Base-by-base conservation (phyloP, 2,113 vertebrate genomes). In the Scomber japonicus region DNA sequence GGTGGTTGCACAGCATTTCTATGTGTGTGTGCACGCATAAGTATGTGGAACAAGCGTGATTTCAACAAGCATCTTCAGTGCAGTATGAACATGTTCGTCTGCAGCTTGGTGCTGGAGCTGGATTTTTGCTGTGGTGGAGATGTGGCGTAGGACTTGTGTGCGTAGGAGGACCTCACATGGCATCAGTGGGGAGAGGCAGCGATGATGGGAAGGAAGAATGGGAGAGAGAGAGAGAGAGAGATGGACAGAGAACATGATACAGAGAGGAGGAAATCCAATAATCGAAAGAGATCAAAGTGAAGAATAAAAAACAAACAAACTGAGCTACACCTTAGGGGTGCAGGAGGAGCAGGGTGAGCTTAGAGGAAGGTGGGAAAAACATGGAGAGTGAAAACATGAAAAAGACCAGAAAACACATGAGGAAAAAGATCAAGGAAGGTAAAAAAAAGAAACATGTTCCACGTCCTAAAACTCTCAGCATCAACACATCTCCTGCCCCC, bases 161-260 rank as follows among this genome's bases (percentile, higher is more conserved):
- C 88, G 89, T 92, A 46, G 91, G 93, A 89, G 93, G 83, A 89
- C 82, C 87, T 92, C 87, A 91, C 89, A 88, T 92, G 89, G 84
- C 85, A 88, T 89, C 74, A 79, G 78, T 19, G 50, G 76, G 80
- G 84, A 86, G 88, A 89, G 85, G 84, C 83, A 87, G 81, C 4
- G 64, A 68, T 61, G 72, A 88, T 71, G 50, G 49, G 13, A 68
- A 15, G 56, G 0, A 64, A 82, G 57, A 74, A 57, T 10, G 51
- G 9, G 35, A 40, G 35, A 40, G 7, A 61, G 17, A 75, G 71
- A 51, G 54, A 55, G 15, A 63, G 15, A 35, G 31, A 72, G 16
- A 55, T 13, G 35, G 46, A 60, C 10, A 51, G 48, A 69, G 44
- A 71, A 15, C 56, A 56, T 45, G 54, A 85, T 44, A 27, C 7